Base-by-base conservation (phyloP, 1,140 invertebrate genomes). In the Drosophila biarmipes region DNA sequence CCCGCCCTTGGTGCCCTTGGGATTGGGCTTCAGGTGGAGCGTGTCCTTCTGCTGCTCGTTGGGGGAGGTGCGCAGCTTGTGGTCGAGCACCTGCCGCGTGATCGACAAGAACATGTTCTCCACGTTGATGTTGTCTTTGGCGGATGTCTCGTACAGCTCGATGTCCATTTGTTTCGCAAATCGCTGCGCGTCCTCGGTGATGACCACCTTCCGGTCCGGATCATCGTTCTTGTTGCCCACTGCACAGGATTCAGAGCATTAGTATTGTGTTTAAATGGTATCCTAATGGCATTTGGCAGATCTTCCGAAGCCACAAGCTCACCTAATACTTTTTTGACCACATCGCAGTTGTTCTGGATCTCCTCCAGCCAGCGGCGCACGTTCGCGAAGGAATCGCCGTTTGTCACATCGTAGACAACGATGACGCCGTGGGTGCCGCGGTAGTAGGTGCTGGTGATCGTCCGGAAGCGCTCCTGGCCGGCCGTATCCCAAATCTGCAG, bases 181-280 rank as follows among this genome's bases (percentile, higher is more conserved):
- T 75, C 97, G 95, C 93, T 98, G 96, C 56, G 98, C 98, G 94
- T 99, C 99, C 92, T 98, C 97, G 49, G 98, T 98, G 46, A 98
- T 93, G 8, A 99, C 98, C 51, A 99, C 98, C 94, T 99, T 99
- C 73, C 97, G 94, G 87, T 98, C 97, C 43, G 98, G 98, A 92
- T 97, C 97, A 93, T 99, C 99, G 94, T 99, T 98, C 94, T 99
- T 99, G 93, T 99, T 99, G 51, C 99, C 99, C 92, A 99, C 99
- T 98, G 92, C 56, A 80, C 63, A 46, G 73, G 69, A 58, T 14
- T 2, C 4, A n/a, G 11, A 37, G 19, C 12, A 45, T n/a, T 5
- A 29, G 46, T 35, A 52, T 45, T 12, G 11, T 17, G 8, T 2
- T 4, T 27, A 11, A 3, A 3, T 19, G 10, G 10, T 42, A 19